phyloP scores from a whole-genome alignment of 2,113 vertebrate genomes.

The Cichladusa arquata region DNA sequence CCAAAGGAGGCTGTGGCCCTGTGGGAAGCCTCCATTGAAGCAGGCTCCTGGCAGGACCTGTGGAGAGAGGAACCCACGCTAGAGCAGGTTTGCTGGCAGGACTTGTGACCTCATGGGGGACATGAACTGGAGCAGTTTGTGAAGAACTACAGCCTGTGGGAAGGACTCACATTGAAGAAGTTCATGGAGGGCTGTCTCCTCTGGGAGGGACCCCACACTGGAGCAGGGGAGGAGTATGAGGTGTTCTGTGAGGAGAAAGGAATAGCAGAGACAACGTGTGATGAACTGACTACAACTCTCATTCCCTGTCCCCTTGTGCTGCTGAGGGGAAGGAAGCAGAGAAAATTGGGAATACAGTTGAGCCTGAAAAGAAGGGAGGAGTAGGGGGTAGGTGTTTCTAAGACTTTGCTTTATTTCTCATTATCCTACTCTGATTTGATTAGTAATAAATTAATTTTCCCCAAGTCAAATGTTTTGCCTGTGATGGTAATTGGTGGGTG shows the following conservation, averaged over 20 bases:
- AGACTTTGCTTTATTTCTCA: neutral
- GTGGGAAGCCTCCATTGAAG: neutral
- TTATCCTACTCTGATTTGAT: neutral
- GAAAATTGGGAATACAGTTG: neutral
- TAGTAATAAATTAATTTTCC: neutral
- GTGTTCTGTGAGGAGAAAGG: neutral
- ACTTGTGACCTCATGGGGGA: neutral
- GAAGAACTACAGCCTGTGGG: neutral
- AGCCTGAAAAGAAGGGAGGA: neutral
- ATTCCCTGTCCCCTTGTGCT: neutral
- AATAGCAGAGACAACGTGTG: neutral
- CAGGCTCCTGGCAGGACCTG: neutral
- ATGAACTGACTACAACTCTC: neutral
- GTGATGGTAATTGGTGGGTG: neutral
- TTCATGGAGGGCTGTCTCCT: neutral
- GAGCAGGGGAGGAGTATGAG: neutral
- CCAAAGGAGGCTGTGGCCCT: neutral
- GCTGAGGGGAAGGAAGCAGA: neutral
- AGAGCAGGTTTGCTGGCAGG: neutral
- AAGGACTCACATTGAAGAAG: neutral
- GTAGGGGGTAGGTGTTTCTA: neutral
- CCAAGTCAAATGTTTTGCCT: neutral
- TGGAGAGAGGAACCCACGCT: neutral
- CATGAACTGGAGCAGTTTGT: neutral
- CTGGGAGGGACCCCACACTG: neutral